Evolutionary conservation across 2,113 vertebrate genomes (phyloP).

Genomic region (Talpa occidentalis): DNA sequence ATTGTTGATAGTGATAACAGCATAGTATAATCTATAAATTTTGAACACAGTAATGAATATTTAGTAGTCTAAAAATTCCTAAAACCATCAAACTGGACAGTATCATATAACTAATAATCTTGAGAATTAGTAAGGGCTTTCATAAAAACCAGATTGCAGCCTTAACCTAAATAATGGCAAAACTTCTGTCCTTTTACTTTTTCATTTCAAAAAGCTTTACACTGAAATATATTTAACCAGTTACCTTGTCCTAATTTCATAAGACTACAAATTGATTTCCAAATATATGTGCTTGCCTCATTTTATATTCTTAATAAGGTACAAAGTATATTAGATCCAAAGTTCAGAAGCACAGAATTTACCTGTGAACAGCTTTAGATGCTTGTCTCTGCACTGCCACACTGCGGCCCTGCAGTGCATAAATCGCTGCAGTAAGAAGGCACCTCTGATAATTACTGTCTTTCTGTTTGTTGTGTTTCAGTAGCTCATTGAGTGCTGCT

Average conservation of each 20-base stretch:
- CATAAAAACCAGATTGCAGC: neutral
- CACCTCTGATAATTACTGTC: conserved; percentile 88
- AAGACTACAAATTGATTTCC: conserved; percentile 18
- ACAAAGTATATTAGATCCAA: neutral
- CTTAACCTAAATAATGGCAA: neutral
- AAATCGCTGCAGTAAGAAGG: conserved; percentile 91
- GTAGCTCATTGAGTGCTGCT: conserved; percentile 94
- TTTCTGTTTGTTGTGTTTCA: conserved; percentile 87
- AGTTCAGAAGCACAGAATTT: neutral
- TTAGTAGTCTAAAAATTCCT: neutral
- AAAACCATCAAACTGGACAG: neutral
- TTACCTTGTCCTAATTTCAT: neutral
- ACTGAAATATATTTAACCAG: neutral
- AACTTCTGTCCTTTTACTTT: neutral
- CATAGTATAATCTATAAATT: conserved; percentile 20
- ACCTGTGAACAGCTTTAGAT: conserved; percentile 95
- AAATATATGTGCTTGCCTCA: neutral
- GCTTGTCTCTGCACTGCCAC: conserved; percentile 89
- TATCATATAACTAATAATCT: neutral
- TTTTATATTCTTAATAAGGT: neutral
- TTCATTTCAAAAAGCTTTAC: neutral
- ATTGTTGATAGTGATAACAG: neutral
- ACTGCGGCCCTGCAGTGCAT: conserved; percentile 91
- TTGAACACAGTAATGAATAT: conserved; percentile 18
- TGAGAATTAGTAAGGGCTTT: neutral